Evolutionary conservation across 2,797 vertebrate genomes (phyloP).

Genomic region (Tangara arthus): DNA sequence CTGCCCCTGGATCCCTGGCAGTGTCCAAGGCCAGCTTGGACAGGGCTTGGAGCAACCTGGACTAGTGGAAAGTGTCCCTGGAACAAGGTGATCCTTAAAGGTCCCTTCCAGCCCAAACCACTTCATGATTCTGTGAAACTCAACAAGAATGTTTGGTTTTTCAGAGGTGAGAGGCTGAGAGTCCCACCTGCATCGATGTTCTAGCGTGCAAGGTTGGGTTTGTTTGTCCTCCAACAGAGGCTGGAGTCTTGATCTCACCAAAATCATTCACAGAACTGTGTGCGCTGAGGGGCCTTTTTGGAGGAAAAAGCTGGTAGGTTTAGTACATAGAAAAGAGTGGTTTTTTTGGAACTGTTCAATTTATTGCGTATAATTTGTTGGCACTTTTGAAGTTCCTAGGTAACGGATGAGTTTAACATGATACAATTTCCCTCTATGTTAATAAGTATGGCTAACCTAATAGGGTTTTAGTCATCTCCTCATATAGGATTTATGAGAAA

Average conservation of each 20-base stretch:
- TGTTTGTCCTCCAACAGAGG: too few relatives aligned
- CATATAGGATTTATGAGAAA: background rate
- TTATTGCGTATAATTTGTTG: background rate
- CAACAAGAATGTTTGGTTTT: background rate
- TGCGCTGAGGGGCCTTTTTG: background rate
- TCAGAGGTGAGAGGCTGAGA: background rate
- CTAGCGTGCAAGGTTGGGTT: background rate
- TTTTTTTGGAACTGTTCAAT: background rate
- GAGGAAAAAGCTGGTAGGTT: background rate
- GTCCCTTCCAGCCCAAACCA: background rate
- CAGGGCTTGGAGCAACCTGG: fast-evolving
- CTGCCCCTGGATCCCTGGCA: background rate
- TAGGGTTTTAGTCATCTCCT: background rate
- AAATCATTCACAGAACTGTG: background rate
- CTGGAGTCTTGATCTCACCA: background rate
- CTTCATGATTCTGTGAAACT: background rate
- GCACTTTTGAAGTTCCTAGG: background rate
- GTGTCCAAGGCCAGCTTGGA: background rate
- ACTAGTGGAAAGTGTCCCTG: background rate
- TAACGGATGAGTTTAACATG: background rate
- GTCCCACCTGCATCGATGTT: fast-evolving
- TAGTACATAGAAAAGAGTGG: background rate
- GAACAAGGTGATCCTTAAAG: background rate
- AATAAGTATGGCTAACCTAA: background rate
- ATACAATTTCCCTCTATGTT: background rate